A percentile compares a stretch with the other conserved stretches of the same genome.
phyloP scores from a whole-genome alignment of 1,140 invertebrate species.

The Trialeurodes vaporariorum region DNA sequence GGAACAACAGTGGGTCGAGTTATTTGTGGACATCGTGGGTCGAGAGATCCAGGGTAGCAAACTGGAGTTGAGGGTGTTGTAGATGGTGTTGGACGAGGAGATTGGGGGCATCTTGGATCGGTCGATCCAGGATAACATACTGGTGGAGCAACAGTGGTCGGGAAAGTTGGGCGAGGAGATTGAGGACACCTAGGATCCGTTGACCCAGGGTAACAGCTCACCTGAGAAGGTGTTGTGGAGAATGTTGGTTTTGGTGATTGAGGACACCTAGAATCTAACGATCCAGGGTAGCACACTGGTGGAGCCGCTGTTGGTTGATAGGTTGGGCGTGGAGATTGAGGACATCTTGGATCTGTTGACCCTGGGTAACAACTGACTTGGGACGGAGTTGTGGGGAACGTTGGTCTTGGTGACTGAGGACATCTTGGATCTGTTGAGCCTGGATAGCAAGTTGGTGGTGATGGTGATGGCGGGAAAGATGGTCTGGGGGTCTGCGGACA shows the following conservation, averaged over 20 bases:
- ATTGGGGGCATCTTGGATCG: constrained; percentile 33
- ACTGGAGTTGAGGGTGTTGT: constrained; percentile 11
- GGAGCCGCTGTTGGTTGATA: constrained; percentile 19
- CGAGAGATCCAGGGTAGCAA: constrained; percentile 32
- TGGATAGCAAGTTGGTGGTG: constrained; percentile 32
- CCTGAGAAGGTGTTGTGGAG: constrained; percentile 22
- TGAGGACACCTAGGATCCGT: constrained; percentile 31
- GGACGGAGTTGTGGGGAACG: constrained; percentile 15
- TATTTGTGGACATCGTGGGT: constrained; percentile 30
- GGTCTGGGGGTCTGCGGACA: constrained; percentile 26
- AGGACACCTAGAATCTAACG: constrained; percentile 30
- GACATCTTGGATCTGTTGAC: constrained; percentile 31
- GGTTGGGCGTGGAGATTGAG: constrained; percentile 19
- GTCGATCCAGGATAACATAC: constrained; percentile 31
- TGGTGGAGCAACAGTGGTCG: constrained; percentile 21
- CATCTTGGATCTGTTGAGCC: constrained; percentile 40
- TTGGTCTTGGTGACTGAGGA: constrained; percentile 28
- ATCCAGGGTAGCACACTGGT: constrained; percentile 30
- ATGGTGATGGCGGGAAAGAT: constrained; percentile 20
- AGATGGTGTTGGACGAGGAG: constrained; percentile 17
- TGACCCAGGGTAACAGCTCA: constrained; percentile 28
- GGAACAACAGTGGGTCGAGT: constrained; percentile 13
- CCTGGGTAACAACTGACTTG: constrained; percentile 24
- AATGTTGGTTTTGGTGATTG: constrained; percentile 20
- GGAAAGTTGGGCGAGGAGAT: constrained; percentile 26